Conservation (phyloP, 2,113 vertebrate species). For the Cyanistes caeruleus region DNA sequence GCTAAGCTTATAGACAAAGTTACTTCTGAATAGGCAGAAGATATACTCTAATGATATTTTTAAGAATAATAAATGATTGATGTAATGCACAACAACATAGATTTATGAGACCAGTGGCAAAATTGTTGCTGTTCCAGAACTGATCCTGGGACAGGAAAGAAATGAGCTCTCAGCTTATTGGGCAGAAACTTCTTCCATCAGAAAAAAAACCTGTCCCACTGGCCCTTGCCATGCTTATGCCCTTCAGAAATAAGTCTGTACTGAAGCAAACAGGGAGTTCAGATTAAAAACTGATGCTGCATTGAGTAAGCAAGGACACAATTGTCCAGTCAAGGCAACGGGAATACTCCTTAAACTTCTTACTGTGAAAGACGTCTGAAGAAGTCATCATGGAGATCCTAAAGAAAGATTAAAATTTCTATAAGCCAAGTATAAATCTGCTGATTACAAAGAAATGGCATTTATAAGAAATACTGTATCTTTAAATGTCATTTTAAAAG, state of each 20-base stretch:
- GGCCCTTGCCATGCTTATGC: background rate
- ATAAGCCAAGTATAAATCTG: background rate
- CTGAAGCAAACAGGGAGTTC: background rate
- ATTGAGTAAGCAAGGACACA: background rate
- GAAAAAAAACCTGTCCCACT: background rate
- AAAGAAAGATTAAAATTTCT: constrained; percentile 34
- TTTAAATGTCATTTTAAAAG: constrained; percentile 9
- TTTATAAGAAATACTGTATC: background rate
- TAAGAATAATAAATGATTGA: background rate
- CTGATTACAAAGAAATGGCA: constrained; percentile 20
- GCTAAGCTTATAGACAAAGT: background rate
- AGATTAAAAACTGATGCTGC: background rate
- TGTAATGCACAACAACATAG: background rate
- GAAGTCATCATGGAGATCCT: background rate
- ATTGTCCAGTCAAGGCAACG: background rate
- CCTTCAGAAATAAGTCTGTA: background rate
- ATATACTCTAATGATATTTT: background rate
- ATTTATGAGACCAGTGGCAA: background rate
- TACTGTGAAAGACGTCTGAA: background rate
- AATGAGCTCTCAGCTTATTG: background rate
- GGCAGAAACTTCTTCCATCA: background rate
- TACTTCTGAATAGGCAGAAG: background rate
- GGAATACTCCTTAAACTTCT: background rate
- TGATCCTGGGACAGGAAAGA: background rate
- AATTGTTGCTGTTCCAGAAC: background rate